A percentile compares a stretch with the other conserved stretches of the same genome.
These are phyloP conservation scores for Acrossocheilus fasciatus DNA, from an alignment of 2,797 vertebrate species.

Conservation along the genomic window DNA sequence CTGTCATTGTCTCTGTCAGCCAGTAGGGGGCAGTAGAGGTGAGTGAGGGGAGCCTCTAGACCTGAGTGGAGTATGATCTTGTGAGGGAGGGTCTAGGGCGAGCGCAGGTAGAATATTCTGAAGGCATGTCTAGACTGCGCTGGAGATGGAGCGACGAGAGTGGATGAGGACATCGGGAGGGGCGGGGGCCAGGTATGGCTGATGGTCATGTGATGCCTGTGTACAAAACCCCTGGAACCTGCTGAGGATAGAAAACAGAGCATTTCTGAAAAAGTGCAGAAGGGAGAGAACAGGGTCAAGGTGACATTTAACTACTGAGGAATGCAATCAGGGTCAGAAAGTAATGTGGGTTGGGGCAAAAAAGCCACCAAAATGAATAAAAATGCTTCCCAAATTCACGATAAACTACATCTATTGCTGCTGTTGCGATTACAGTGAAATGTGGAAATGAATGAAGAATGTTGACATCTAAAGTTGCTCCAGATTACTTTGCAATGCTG, in stretches of 20 bases:
- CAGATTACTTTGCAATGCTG: neutral
- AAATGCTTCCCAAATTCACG: neutral
- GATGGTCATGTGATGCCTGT: constrained; percentile 92
- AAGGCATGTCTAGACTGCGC: constrained; percentile 83
- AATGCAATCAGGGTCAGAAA: neutral
- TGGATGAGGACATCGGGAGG: constrained; percentile 88
- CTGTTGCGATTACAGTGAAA: neutral
- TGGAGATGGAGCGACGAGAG: constrained; percentile 87
- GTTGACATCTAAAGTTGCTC: neutral
- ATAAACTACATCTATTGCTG: neutral
- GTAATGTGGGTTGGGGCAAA: neutral
- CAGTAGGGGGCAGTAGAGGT: constrained; percentile 31
- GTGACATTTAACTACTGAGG: neutral
- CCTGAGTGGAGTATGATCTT: constrained; percentile 80
- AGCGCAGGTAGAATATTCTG: constrained; percentile 71
- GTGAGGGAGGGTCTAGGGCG: constrained; percentile 71
- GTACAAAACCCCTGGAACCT: constrained; percentile 88
- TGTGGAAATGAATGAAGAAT: neutral
- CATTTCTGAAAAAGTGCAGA: constrained; percentile 1
- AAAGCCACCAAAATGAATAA: neutral
- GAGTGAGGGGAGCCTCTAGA: constrained; percentile 64
- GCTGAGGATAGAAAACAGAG: constrained; percentile 39
- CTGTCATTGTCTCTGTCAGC: constrained; percentile 30
- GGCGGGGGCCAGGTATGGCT: constrained; percentile 83
- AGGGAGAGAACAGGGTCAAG: neutral